Evolutionary conservation across 2,888 invertebrate species (phyloP), one percentile per base, ranked within the genome.

Genomic region (Eremobia ochroleuca): DNA sequence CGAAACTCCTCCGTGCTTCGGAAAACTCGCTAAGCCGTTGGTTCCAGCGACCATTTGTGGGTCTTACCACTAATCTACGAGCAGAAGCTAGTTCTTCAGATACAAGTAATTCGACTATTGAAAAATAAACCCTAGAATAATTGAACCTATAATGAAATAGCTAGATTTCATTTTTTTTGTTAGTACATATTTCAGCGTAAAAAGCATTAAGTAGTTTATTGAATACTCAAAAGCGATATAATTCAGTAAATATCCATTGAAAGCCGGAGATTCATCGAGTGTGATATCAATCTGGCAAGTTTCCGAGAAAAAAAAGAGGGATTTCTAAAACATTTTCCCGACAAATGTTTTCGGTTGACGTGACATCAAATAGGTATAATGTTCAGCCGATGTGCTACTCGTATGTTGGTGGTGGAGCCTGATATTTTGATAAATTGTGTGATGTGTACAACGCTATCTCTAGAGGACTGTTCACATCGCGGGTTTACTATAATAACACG

Each of bases 161-260:
- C n/a, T n/a, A n/a, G n/a, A n/a, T n/a, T n/a, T n/a, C n/a, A n/a
- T 6, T 52, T 25, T 9, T 34, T 34, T 21, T 21, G 21, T 34
- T 28, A 28, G n/a, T 9, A 43, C 5, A 40, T n/a, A 40, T 40
- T 40, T 40, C n/a, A 28, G n/a, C n/a, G 8, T 40, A 4, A 65
- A 65, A 58, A 25, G n/a, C 55, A 58, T 58, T 28, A 46, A 46
- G 4, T 15, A 58, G 46, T 28, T 66, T 55, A 66, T 61, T 61
- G 25, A 65, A 76, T 55, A 28, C 15, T 65, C 40, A 13, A 81
- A 52, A 46, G 59, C 25, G 55, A 81, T 68, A 28, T 52, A 61
- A 61, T 49, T 65, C 40, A 28, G 61, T 28, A 43, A 70, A 81
- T 40, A 61, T 76, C 70, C 4, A n/a, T 18, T n/a, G 67, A 61